Base-by-base conservation (phyloP, 2,888 invertebrate species). In the Timema podura region DNA sequence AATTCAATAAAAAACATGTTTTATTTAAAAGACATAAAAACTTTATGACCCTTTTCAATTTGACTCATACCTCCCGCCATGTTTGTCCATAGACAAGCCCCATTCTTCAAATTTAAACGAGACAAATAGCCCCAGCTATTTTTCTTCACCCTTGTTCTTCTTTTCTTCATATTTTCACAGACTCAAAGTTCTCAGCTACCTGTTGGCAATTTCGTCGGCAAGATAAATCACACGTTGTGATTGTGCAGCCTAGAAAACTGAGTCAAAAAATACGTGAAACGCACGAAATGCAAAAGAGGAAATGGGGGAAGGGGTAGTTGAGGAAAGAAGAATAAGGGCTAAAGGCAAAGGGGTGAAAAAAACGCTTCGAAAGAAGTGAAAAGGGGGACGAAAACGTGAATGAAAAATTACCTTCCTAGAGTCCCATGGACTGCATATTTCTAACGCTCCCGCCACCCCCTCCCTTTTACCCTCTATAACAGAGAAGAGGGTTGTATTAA, bases 191-290 rank as follows among this genome's bases (percentile, higher is more conserved):
- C 44, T 44, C 61, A 45, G 61, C 61, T 61, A 61, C 61, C 61
- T 61, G 61, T 61, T 61, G 61, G 61, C 61, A 61, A 45, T 45
- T 61, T 15, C 44, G 61, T 13, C 11, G 6, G 16, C 9, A 13
- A 44, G 44, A 61, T 61, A 61, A 61, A 61, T 61, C 61, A 61
- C 61, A 61, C 44, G 61, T 10, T 61, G 61, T 44, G 61, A 61
- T 61, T 61, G 61, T 61, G 61, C 61, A 11, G 44, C 44, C 30
- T 30, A 45, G 61, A 61, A 61, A 61, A 61, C 61, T 45, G 61
- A 61, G 61, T 61, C 16, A 61, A 61, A 61, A 61, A 44, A 61
- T 6, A 13, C 61, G 44, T 45, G 11, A 30, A 30, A 30, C 61
- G 11, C 5, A 16, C 61, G 7, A 9, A 30, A 44, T 2, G 13